Evolutionary conservation across 2,797 vertebrate species (phyloP).

Genomic region (Percopsis omiscomaycus): DNA sequence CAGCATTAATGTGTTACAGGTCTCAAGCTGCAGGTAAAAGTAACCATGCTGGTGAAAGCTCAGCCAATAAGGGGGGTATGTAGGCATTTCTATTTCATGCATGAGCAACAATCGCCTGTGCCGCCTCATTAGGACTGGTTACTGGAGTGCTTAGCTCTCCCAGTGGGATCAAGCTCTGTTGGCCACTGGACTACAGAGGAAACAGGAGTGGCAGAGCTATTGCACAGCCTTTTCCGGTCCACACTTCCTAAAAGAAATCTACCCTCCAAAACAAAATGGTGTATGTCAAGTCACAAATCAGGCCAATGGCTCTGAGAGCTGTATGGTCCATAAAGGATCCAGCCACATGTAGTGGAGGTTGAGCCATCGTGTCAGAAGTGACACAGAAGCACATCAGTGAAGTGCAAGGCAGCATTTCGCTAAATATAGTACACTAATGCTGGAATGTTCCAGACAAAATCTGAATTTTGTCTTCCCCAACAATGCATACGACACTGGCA

Average conservation of each 20-base stretch:
- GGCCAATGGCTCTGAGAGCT: conserved; percentile 45
- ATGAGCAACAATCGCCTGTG: conserved; percentile 26
- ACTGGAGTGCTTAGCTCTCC: conserved; percentile 36
- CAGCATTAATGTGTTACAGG: conserved; percentile 1
- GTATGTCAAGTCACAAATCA: conserved; percentile 48
- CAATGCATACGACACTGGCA: conserved; percentile 47
- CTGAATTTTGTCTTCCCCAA: conserved; percentile 20
- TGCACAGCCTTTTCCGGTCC: conserved; percentile 59
- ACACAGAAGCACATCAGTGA: conserved; percentile 28
- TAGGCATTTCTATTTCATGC: conserved; percentile 29
- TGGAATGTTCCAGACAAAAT: conserved; percentile 10
- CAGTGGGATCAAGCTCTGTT: conserved; percentile 31
- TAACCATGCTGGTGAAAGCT: conserved; percentile 3
- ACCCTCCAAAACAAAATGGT: conserved; percentile 63
- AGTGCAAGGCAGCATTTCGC: conserved; percentile 26
- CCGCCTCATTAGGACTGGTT: conserved; percentile 51
- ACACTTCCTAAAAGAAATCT: conserved; percentile 69
- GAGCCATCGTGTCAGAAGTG: conserved; percentile 49
- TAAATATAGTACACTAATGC: conserved; percentile 33
- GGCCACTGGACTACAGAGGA: conserved; percentile 54
- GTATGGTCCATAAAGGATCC: conserved; percentile 52
- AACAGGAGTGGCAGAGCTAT: conserved; percentile 59
- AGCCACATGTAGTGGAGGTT: conserved; percentile 45
- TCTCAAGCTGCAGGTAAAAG: not conserved
- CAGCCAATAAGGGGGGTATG: not conserved